Evolutionary conservation across 2,888 invertebrate genomes (phyloP), one percentile per base, ranked within the genome.

Genomic region (Cheilosia scutellata): DNA sequence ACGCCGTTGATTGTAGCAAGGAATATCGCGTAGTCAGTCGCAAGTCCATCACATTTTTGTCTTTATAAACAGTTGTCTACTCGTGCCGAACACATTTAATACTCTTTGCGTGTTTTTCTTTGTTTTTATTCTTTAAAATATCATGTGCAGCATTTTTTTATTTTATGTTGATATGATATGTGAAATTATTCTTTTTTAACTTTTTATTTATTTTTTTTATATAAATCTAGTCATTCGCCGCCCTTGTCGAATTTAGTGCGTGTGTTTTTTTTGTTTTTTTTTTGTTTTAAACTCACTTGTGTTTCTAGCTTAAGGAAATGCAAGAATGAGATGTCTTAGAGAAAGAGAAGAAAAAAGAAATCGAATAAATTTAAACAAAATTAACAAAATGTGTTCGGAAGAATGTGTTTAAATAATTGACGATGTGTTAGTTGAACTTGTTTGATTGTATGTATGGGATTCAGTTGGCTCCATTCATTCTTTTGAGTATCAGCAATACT

Each of bases 121-220:
- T 80, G 57, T 86, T 71, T 80, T 76, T 75, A 77, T 66, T 68
- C 44, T 47, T 68, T 65, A 44, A 57, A 42, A 40, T 84, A 84
- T 84, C 83, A 84, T 84, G 65, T 79, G 70, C 47, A 75, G 70
- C 80, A 86, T 86, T 76, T 75, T 84, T 75, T 55, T 25, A 74
- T n/a, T 83, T 79, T 75, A 84, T 84, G 83, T 84, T 79, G 80
- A 80, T 86, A 80, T 80, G 80, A 86, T 86, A 76, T 80, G 37
- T 62, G 9, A 63, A 77, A 55, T 77, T 71, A 37, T 80, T 78
- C 79, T 80, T 53, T 80, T 79, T 70, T 27, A 51, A 13, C 2
- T 65, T 65, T 29, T 42, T 71, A 49, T 70, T 42, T 40, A 58
- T 70, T 74, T 75, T 71, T 63, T 29, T 44, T 80, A 60, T 74